phyloP scores from a whole-genome alignment of 2,797 vertebrate species.

The Avahi laniger region DNA sequence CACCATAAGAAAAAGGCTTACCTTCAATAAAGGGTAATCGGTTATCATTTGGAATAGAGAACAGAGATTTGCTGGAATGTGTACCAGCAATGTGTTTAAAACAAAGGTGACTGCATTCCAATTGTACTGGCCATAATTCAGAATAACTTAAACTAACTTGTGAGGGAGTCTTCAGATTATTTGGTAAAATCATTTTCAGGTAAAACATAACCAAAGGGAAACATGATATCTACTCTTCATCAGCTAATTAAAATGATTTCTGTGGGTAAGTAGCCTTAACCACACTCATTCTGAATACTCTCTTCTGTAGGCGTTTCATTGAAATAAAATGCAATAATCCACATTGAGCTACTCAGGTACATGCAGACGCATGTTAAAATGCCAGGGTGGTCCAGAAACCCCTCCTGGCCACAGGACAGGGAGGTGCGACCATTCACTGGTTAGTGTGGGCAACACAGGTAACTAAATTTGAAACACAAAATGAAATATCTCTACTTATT shows the following conservation, averaged over 20 bases:
- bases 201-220: constrained; percentile 76
- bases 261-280: constrained; percentile 77
- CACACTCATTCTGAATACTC: constrained; percentile 78
- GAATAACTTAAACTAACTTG: neutral
- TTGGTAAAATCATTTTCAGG: constrained; percentile 45
- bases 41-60: neutral
- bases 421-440: neutral
- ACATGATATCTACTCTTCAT: constrained; percentile 62
- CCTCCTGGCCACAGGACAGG: neutral
- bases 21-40: neutral
- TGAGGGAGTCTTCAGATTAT: neutral
- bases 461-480: neutral
- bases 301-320: constrained; percentile 75
- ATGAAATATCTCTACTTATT: neutral
- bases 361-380: constrained; percentile 76
- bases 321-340: constrained; percentile 78
- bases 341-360: constrained; percentile 67
- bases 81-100: neutral
- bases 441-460: neutral
- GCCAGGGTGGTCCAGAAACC: constrained; percentile 63
- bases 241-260: constrained; percentile 89
- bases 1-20: neutral
- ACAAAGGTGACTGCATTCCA: neutral
- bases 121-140: neutral
- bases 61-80: neutral